A percentile compares a stretch with the other conserved stretches of the same genome.
Evolutionary conservation across 2,113 vertebrate genomes (phyloP).

Genomic region (Sialia sialis): DNA sequence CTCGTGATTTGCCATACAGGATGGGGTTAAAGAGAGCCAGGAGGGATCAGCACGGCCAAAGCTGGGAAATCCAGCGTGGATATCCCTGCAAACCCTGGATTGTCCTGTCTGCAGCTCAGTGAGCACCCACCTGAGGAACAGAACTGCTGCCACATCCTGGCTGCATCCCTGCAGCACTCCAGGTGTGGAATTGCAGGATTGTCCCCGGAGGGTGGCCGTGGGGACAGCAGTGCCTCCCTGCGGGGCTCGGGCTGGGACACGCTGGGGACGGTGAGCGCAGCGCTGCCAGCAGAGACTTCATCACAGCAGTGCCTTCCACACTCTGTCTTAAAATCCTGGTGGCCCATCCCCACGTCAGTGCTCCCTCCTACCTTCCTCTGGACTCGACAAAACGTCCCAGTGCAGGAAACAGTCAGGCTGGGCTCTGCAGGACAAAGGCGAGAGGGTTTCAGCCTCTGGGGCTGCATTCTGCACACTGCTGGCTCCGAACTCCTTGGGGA

Average conservation of each 20-base stretch:
- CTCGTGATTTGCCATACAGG: background rate
- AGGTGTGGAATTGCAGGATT: background rate
- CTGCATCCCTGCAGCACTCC: background rate
- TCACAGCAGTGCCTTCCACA: constrained; percentile 61
- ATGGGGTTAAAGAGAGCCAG: background rate
- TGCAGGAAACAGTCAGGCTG: background rate
- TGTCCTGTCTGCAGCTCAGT: background rate
- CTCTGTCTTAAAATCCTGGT: constrained; percentile 49
- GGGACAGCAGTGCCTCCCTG: background rate
- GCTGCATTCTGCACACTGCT: accelerated
- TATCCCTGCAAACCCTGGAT: background rate
- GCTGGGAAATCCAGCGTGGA: background rate
- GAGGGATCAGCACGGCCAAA: background rate
- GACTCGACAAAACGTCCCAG: background rate
- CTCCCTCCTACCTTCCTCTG: background rate
- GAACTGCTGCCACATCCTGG: background rate
- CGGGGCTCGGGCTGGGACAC: background rate
- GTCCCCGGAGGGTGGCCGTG: background rate
- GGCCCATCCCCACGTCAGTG: background rate
- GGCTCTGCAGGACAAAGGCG: background rate
- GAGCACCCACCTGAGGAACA: background rate
- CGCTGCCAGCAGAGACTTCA: constrained; percentile 23
- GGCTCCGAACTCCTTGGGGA: accelerated
- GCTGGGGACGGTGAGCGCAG: background rate
- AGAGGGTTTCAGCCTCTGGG: background rate